Conservation (phyloP, 2,888 invertebrate species). For the Idaea biselata region DNA sequence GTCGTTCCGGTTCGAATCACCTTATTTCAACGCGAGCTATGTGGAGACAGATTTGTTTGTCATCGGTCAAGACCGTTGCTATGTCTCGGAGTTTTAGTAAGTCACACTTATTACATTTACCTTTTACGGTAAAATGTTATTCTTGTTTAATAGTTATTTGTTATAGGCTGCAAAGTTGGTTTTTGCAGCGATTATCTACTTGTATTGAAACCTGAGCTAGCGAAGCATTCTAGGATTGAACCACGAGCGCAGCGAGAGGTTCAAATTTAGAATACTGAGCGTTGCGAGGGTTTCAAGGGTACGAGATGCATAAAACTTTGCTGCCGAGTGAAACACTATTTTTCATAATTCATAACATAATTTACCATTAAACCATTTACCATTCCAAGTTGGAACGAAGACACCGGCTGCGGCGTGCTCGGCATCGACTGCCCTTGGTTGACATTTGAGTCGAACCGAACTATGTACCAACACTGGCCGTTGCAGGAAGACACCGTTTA, state of each 20-base stretch:
- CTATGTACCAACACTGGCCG: slow-evolving; percentile 50
- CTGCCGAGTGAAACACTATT: no score
- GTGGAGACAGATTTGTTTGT: slow-evolving; percentile 47
- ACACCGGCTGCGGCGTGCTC: slow-evolving; percentile 37
- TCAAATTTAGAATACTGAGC: no score
- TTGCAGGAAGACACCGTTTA: slow-evolving; percentile 43
- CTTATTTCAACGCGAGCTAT: slow-evolving; percentile 58
- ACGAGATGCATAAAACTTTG: no score
- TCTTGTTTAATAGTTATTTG: no score
- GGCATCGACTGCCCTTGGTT: slow-evolving; percentile 50
- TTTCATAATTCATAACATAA: no score
- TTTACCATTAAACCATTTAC: no score
- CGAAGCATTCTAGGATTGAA: no score
- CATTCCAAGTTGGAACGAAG: slow-evolving; percentile 3
- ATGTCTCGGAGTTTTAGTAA: slow-evolving; percentile 60
- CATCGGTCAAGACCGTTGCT: slow-evolving; percentile 52
- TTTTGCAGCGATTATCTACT: no score
- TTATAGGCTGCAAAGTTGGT: no score
- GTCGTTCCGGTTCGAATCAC: slow-evolving; percentile 44
- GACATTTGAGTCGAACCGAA: slow-evolving; percentile 49
- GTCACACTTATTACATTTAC: slow-evolving; percentile 35
- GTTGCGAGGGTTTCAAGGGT: no score
- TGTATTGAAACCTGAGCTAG: no score
- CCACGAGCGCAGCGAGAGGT: no score
- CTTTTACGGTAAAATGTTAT: neutral